Conservation (phyloP, 2,113 vertebrate genomes). For the Coturnix japonica region DNA sequence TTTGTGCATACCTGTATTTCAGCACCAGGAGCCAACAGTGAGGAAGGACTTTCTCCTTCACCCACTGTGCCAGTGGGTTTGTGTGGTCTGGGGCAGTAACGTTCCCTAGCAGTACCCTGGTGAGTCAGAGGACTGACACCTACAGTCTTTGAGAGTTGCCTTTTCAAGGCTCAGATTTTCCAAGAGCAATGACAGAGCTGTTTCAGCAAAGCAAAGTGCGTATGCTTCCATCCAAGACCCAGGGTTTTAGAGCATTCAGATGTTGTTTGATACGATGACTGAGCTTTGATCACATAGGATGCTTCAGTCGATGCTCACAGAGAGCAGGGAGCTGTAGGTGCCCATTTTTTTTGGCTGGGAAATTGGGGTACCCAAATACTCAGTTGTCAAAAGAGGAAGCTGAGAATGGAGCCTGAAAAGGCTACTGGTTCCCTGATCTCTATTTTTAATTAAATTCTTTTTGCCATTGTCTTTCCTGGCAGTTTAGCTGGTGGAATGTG, state of each 20-base stretch:
- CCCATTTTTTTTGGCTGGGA: constrained; percentile 22
- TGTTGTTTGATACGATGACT: neutral
- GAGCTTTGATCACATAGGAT: constrained; percentile 4
- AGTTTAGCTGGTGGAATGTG: constrained; percentile 42
- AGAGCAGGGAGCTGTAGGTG: neutral
- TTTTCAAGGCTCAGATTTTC: constrained; percentile 7
- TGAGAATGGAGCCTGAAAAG: constrained; percentile 1
- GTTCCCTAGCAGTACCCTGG: neutral
- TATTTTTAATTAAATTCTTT: constrained; percentile 65
- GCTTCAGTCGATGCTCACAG: constrained; percentile 2
- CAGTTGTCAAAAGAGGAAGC: constrained; percentile 1
- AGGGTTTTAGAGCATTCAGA: neutral
- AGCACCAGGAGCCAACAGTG: neutral
- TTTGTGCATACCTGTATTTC: neutral
- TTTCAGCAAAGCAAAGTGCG: constrained; percentile 2
- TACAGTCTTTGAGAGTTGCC: neutral
- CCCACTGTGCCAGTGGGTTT: neutral
- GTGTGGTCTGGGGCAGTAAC: neutral
- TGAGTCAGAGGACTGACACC: neutral
- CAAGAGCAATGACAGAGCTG: neutral
- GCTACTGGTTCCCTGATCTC: constrained; percentile 17
- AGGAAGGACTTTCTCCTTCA: neutral
- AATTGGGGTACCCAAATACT: neutral
- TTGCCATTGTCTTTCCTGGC: constrained; percentile 45
- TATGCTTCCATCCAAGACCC: neutral